Conservation (phyloP, 2,888 invertebrate genomes). For the Oscheius sp. region DNA sequence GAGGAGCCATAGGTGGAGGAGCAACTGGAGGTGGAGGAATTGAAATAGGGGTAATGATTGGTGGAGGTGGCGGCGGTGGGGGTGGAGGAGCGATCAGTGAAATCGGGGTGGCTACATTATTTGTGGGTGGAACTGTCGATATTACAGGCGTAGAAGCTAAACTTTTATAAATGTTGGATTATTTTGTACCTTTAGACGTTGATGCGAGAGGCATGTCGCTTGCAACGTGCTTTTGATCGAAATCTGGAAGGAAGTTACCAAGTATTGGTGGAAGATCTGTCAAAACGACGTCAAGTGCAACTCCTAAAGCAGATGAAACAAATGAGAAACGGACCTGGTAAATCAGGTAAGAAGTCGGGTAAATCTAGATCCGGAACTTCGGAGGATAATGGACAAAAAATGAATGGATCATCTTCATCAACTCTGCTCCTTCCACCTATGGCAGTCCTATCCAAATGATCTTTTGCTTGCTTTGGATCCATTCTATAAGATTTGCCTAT, state of each 20-base stretch:
- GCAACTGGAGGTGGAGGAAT: not conserved
- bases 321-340: constrained; percentile 51
- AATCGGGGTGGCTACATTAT: not conserved
- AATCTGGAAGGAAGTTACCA: constrained; percentile 1
- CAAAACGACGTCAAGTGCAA: constrained; percentile 32
- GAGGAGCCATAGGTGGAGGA: constrained; percentile 15
- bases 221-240: constrained; percentile 8
- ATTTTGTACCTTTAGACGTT: no score
- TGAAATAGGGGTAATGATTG: no score
- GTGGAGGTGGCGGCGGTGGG: constrained; percentile 29
- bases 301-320: constrained; percentile 42
- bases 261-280: constrained; percentile 9
- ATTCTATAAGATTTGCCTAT: not conserved
- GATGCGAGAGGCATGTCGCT: no score
- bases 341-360: constrained; percentile 48
- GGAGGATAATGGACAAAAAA: constrained; percentile 32
- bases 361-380: constrained; percentile 36
- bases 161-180: not conserved
- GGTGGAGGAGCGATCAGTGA: constrained; percentile 10
- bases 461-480: not conserved
- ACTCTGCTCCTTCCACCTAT: constrained; percentile 10
- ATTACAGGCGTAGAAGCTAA: not conserved
- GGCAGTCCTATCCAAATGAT: constrained; percentile 12
- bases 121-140: not conserved
- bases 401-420: constrained; percentile 42